A percentile compares a stretch with the other conserved stretches of the same genome.
Conservation (phyloP, 2,113 vertebrate genomes). For the Macrotus californicus region DNA sequence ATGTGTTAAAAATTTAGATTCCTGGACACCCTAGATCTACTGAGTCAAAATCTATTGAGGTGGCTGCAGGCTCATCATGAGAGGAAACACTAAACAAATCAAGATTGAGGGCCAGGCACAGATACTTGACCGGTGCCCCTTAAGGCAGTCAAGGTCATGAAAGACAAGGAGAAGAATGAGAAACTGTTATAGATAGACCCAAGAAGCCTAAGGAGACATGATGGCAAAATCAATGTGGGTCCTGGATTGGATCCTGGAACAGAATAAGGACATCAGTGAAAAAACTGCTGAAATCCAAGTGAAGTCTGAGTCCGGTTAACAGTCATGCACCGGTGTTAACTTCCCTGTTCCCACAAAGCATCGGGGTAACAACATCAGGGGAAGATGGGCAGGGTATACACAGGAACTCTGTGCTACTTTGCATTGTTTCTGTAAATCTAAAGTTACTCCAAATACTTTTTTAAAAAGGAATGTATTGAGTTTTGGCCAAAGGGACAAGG, state of each 20-base stretch:
- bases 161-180: not conserved
- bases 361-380: not conserved
- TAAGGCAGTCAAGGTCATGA: not conserved
- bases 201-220: not conserved
- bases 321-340: not conserved
- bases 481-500: not conserved
- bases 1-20: not conserved
- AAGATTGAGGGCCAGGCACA: not conserved
- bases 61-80: not conserved
- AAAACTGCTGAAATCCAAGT: not conserved
- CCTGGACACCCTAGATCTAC: not conserved
- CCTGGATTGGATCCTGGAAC: not conserved
- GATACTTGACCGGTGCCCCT: not conserved
- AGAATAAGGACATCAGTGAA: not conserved
- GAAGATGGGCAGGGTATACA: not conserved
- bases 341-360: not conserved
- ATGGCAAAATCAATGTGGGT: not conserved
- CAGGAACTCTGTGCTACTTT: not conserved
- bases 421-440: not conserved
- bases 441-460: not conserved
- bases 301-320: not conserved
- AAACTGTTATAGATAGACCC: not conserved
- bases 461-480: not conserved
- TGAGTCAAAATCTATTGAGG: not conserved
- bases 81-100: not conserved